Evolutionary conservation across 2,888 invertebrate genomes (phyloP).

Genomic region (Caenorhabditis sinica): DNA sequence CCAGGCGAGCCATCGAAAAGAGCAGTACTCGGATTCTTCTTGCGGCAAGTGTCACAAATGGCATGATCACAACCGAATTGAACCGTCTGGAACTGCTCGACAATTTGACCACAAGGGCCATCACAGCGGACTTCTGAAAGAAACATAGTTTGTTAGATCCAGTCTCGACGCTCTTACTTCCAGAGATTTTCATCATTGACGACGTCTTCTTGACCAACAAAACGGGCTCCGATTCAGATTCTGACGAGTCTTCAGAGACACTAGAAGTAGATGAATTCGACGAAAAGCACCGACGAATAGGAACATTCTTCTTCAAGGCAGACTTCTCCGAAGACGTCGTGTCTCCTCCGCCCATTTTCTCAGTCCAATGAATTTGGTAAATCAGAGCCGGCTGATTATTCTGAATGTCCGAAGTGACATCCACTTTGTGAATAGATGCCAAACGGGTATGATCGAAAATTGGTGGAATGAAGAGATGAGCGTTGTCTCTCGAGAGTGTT

Average conservation of each 20-base stretch:
- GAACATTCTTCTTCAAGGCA: not conserved
- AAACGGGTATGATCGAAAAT: not conserved
- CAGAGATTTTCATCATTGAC: slow-evolving; percentile 30
- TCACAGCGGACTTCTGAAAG: slow-evolving; percentile 48
- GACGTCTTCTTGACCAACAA: slow-evolving; percentile 38
- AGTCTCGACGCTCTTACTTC: slow-evolving; percentile 10
- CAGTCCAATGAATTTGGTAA: slow-evolving; percentile 1
- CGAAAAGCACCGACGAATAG: not conserved
- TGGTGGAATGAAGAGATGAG: not conserved
- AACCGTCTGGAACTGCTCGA: slow-evolving; percentile 1
- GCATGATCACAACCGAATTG: slow-evolving; percentile 59
- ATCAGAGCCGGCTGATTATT: not conserved
- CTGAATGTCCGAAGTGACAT: not conserved
- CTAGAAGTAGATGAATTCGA: not conserved
- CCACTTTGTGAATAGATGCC: slow-evolving; percentile 16
- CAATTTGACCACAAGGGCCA: slow-evolving; percentile 40
- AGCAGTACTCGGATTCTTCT: not conserved
- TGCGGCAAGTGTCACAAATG: slow-evolving; percentile 50
- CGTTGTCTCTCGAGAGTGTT: not conserved
- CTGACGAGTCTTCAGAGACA: slow-evolving; percentile 6
- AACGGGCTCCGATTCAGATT: slow-evolving; percentile 13
- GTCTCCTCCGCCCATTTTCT: not conserved
- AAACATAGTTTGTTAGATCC: too few relatives aligned
- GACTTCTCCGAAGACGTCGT: not conserved
- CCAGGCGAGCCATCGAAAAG: slow-evolving; percentile 60